Evolutionary conservation across 2,113 vertebrate genomes (phyloP).

Genomic region (Callospermophilus lateralis): DNA sequence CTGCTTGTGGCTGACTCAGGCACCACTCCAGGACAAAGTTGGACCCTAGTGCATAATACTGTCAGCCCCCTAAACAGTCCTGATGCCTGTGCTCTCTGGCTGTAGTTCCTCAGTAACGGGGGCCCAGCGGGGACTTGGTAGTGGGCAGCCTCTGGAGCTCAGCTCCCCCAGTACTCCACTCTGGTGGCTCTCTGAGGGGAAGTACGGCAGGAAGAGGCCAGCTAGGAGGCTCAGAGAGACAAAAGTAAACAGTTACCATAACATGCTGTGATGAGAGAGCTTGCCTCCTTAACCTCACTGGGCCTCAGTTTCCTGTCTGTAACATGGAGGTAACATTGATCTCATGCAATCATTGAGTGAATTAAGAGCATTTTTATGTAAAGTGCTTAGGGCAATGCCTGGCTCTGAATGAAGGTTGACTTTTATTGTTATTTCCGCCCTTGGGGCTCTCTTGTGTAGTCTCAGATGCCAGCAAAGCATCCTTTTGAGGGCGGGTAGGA

Average conservation of each 20-base stretch:
- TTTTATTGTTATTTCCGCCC: neutral
- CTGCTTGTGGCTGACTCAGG: neutral
- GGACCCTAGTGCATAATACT: neutral
- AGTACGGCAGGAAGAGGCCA: neutral
- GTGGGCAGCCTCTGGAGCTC: neutral
- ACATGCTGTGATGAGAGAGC: neutral
- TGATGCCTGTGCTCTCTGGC: neutral
- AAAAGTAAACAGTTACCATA: neutral
- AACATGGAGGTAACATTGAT: neutral
- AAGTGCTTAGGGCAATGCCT: neutral
- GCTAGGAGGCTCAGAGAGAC: neutral
- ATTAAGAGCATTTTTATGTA: neutral
- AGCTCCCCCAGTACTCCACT: neutral
- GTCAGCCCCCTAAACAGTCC: neutral
- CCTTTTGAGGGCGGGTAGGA: neutral
- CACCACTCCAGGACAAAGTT: neutral
- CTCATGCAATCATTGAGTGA: neutral
- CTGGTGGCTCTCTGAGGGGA: neutral
- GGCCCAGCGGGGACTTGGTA: neutral
- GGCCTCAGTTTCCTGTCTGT: neutral
- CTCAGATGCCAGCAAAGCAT: slow-evolving; percentile 46
- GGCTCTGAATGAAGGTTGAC: neutral
- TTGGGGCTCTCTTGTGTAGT: slow-evolving; percentile 15
- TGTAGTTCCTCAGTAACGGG: neutral
- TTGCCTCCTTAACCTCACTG: neutral